phyloP scores from a whole-genome alignment of 1,140 invertebrate genomes.

The Maniola jurtina region DNA sequence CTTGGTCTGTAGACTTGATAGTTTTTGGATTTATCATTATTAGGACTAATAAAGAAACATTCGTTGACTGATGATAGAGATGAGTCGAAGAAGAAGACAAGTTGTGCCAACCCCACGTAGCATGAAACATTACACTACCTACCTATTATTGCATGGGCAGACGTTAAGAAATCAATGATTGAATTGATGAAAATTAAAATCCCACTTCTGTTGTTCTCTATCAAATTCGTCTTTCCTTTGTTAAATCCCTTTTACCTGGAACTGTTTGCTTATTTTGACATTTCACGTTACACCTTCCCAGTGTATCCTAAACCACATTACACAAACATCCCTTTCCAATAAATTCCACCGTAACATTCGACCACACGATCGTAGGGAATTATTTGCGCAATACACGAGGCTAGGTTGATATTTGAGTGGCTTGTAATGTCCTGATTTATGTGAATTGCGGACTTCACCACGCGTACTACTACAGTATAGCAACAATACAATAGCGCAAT shows the following conservation, averaged over 20 bases:
- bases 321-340: constrained; percentile 11
- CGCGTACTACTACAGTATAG: background rate
- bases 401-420: constrained; percentile 21
- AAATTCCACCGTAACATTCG: background rate
- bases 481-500: background rate
- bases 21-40: background rate
- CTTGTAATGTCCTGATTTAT: constrained; percentile 23
- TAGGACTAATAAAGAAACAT: background rate
- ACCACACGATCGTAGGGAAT: background rate
- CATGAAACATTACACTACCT: too few species aligned
- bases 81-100: too few species aligned
- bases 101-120: too few species aligned
- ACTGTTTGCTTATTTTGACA: background rate
- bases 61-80: too few species aligned
- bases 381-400: constrained; percentile 13
- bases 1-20: background rate
- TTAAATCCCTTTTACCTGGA: background rate
- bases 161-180: too few species aligned
- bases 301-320: constrained; percentile 4
- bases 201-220: too few species aligned
- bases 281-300: background rate
- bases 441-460: constrained; percentile 3
- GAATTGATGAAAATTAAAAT: too few species aligned
- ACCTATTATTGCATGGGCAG: too few species aligned
- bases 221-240: too few species aligned